phyloP scores from a whole-genome alignment of 1,140 invertebrate genomes.

The Drosophila pseudoananassae region DNA sequence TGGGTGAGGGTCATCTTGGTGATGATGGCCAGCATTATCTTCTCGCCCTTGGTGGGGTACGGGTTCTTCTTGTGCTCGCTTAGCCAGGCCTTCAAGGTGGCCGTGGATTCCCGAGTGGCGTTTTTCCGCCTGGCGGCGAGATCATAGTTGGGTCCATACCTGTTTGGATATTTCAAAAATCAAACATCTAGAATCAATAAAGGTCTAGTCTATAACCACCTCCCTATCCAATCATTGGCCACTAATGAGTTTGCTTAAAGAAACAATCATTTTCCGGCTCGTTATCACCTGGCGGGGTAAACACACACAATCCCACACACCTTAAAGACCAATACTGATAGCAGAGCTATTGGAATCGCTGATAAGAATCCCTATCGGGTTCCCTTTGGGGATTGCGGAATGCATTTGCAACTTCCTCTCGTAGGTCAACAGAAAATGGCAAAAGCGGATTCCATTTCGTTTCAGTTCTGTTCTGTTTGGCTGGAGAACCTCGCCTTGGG shows the following conservation, averaged over 20 bases:
- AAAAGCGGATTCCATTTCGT: conserved; percentile 38
- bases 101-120: conserved; percentile 98
- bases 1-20: conserved; percentile 98
- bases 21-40: conserved; percentile 97
- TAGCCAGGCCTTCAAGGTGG: conserved; percentile 97
- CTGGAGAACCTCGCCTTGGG: conserved; percentile 43
- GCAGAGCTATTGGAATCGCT: conserved; percentile 29
- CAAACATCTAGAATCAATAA: conserved; percentile 31
- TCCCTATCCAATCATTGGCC: conserved; percentile 11
- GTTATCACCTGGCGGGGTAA: conserved; percentile 25
- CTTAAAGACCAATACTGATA: conserved; percentile 25
- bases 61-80: conserved; percentile 98
- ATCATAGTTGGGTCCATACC: conserved; percentile 97
- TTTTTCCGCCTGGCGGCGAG: conserved; percentile 96
- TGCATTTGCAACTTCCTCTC: conserved; percentile 73
- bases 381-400: background rate
- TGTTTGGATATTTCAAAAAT: conserved; percentile 84
- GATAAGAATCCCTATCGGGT: conserved; percentile 18
- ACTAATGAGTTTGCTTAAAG: conserved; percentile 34
- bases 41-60: conserved; percentile 97
- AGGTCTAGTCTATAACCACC: background rate
- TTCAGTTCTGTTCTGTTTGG: conserved; percentile 1
- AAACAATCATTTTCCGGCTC: conserved; percentile 22
- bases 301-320: conserved; percentile 21
- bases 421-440: conserved; percentile 48